phyloP scores from a whole-genome alignment of 2,113 vertebrate species.

The Sprattus sprattus region DNA sequence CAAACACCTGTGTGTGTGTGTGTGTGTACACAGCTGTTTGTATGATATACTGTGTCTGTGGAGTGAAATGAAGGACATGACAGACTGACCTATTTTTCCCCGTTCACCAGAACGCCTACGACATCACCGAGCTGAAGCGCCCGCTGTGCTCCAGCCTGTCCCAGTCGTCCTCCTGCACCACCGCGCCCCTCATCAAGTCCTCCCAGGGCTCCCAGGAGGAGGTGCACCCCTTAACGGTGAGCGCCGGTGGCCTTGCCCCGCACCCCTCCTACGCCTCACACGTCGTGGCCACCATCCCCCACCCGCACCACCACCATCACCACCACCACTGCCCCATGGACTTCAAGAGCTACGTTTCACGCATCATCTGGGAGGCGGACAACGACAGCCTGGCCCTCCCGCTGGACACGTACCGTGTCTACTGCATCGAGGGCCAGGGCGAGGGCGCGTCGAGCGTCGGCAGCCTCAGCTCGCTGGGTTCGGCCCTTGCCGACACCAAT shows the following conservation, averaged over 20 bases:
- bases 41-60: neutral
- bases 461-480: conserved; percentile 83
- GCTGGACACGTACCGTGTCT: conserved; percentile 74
- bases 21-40: neutral
- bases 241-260: conserved; percentile 10
- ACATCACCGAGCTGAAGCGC: conserved; percentile 83
- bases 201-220: conserved; percentile 73
- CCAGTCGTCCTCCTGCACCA: conserved; percentile 71
- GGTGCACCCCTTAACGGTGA: conserved; percentile 58
- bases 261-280: conserved; percentile 1
- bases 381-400: conserved; percentile 70
- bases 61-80: neutral
- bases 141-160: conserved; percentile 75
- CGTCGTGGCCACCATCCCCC: conserved; percentile 31
- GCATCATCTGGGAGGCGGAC: conserved; percentile 81
- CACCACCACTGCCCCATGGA: conserved; percentile 62
- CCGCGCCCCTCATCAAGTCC: conserved; percentile 72
- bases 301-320: conserved; percentile 55
- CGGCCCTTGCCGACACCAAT: conserved; percentile 56
- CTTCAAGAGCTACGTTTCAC: conserved; percentile 78
- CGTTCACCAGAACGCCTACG: conserved; percentile 74
- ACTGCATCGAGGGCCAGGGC: conserved; percentile 77
- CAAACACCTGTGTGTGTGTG: neutral
- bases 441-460: conserved; percentile 66
- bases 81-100: neutral